Evolutionary conservation across 1,140 invertebrate species (phyloP), one percentile per base, ranked within the genome.

Genomic region (Achroia grisella): DNA sequence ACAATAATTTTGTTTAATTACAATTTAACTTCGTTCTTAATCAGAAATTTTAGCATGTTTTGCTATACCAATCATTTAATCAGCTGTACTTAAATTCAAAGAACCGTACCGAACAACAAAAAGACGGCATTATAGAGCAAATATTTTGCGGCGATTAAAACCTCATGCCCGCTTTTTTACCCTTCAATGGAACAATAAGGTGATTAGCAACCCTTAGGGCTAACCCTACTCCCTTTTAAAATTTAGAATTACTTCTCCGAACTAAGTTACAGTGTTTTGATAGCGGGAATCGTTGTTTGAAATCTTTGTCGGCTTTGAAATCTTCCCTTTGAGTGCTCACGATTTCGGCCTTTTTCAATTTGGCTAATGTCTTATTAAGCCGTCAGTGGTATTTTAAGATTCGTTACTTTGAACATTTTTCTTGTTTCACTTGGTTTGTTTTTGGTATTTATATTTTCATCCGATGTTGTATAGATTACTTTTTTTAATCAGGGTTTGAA

Each of bases 211-310:
- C 57, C 51, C 54, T 53, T 49, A 47, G 49, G 35, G 50, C 51
- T 48, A 52, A 43, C 32, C 39, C 42, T 43, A 49, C 51, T 52
- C 47, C 56, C 47, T 54, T 57, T 44, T 48, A 44, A 54, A 54
- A 52, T 52, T 46, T 54, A 46, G 44, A 53, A 60, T 59, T 47
- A 44, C 48, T 67, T 62, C 63, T 48, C 39, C 32, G 63, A 66
- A 66, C 41, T 55, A 49, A 44, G 57, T 53, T 55, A 42, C 54
- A 48, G 52, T 60, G 49, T 67, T 67, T 56, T 56, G 55, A 59
- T 62, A 60, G 48, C 44, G 12, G 40, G 44, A 39, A 45, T 52
- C 49, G 53, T 41, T 56, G 34, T 47, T 37, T 52, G 35, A 17
- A 37, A 17, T 37, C 13, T 37, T 17, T n/a, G 32, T 39, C 43